A percentile compares a stretch with the other conserved stretches of the same genome.
These are phyloP conservation scores for Elgaria multicarinata DNA, from an alignment of 2,113 vertebrate genomes.

Conservation along the genomic window DNA sequence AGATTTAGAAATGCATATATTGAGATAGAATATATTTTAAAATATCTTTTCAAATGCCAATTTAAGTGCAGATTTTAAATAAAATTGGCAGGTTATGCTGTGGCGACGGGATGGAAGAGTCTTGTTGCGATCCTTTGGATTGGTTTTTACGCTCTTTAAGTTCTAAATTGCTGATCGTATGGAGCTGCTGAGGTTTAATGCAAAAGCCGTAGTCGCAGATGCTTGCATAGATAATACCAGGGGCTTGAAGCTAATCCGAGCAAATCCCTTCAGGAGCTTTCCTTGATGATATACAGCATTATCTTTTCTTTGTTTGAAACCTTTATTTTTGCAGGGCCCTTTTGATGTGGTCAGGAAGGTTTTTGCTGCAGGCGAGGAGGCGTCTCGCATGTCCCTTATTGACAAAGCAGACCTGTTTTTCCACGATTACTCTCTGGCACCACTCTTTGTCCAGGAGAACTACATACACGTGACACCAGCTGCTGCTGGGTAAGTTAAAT, in stretches of 20 bases:
- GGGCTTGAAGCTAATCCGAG: neutral
- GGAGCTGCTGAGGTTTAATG: neutral
- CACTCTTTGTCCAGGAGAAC: constrained; percentile 98
- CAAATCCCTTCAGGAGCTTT: neutral
- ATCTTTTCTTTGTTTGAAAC: neutral
- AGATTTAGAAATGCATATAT: neutral
- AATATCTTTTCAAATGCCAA: neutral
- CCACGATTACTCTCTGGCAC: constrained; percentile 94
- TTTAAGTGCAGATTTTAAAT: neutral
- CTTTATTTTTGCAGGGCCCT: constrained; percentile 81
- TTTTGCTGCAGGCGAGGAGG: constrained; percentile 86
- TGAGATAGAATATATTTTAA: neutral
- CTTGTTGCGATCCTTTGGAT: too few relatives aligned
- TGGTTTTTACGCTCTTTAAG: neutral
- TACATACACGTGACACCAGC: constrained; percentile 90
- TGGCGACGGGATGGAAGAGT: too few relatives aligned
- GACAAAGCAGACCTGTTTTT: constrained; percentile 98
- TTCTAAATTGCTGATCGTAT: neutral
- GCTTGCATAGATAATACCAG: neutral
- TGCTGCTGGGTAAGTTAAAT: constrained; percentile 87
- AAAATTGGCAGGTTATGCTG: neutral
- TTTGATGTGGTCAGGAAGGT: constrained; percentile 97
- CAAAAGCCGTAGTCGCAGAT: neutral
- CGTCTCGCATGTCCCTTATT: constrained; percentile 87
- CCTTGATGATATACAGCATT: neutral